These are phyloP conservation scores for Oophaga pumilio DNA, from an alignment of 2,113 vertebrate genomes.

Conservation along the genomic window DNA sequence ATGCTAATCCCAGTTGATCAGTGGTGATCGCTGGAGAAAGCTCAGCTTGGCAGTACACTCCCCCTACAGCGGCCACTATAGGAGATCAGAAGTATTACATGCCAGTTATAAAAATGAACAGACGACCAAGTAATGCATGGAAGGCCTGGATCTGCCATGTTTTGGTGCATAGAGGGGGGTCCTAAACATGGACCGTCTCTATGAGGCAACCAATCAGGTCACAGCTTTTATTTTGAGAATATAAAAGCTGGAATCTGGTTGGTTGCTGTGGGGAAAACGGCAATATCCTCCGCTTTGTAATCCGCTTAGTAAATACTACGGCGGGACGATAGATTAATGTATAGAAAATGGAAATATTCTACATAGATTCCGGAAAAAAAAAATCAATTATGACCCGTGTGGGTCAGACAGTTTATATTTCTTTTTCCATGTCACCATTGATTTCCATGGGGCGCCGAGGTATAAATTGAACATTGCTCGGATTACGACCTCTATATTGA, in stretches of 20 bases:
- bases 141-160: neutral
- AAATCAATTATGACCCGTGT: neutral
- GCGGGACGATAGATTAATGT: neutral
- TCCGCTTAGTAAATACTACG: neutral
- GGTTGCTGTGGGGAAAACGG: too few relatives aligned
- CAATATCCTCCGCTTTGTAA: neutral
- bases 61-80: neutral
- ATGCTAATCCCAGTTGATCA: too few relatives aligned
- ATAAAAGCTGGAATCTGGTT: neutral
- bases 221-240: neutral
- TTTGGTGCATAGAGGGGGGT: too few relatives aligned
- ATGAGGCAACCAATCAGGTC: neutral
- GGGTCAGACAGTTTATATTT: constrained; percentile 1
- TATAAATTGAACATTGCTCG: constrained; percentile 11
- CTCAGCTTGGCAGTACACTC: neutral
- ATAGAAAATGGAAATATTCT: neutral
- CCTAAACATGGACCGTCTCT: too few relatives aligned
- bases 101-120: neutral
- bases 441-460: neutral
- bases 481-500: too few relatives aligned
- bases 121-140: neutral
- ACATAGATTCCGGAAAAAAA: neutral
- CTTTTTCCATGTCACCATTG: constrained; percentile 27
- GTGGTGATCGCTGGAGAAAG: neutral
- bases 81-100: neutral